Evolutionary conservation across 2,797 vertebrate genomes (phyloP), one percentile per base, ranked within the genome.

Genomic region (Cirrhinus molitorella): DNA sequence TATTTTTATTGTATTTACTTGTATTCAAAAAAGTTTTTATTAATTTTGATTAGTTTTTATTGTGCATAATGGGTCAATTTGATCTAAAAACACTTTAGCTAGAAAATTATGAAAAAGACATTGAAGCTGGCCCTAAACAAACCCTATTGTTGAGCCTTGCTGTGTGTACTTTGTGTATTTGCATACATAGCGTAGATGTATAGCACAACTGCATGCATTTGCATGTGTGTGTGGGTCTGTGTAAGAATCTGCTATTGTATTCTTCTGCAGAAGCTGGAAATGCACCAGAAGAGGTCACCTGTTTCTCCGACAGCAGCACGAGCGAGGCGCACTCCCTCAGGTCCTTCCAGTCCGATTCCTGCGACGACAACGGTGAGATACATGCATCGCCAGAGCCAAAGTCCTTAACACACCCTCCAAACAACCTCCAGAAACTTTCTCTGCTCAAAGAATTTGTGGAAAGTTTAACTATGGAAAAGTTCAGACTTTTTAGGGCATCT

Each of bases 281-380:
- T 89, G 92, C 96, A 79, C 83, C 90, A 19, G 97, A 97, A 57
- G 96, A 97, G 76, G 93, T 94, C 83, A 93, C 95, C 25, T 95
- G 95, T 93, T 97, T 97, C 90, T 94, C 97, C 53, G 96, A 96
- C 90, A 97, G 96, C 92, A 96, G 95, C 87, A 96, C 97, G 43
- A 87, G 84, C 0, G 98, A 98, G 91, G 96, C 96, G 13, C 96
- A 93, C 80, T 99, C 98, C 25, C 94, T 97, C 90, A 97, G 94
- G 88, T 99, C 98, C 85, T 97, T 95, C 93, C 97, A 97, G 47
- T 97, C 98, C 0, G 97, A 98, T 87, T 98, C 97, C 0, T 97
- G 97, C 0, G 97, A 98, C 7, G 98, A 99, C 91, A 98, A 97
- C 55, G 97, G 98, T 99, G 94, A 96, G 96, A 86, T 37, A 19